These are phyloP conservation scores for Malacoraja senta DNA, from an alignment of 2,797 vertebrate genomes.

Conservation along the genomic window DNA sequence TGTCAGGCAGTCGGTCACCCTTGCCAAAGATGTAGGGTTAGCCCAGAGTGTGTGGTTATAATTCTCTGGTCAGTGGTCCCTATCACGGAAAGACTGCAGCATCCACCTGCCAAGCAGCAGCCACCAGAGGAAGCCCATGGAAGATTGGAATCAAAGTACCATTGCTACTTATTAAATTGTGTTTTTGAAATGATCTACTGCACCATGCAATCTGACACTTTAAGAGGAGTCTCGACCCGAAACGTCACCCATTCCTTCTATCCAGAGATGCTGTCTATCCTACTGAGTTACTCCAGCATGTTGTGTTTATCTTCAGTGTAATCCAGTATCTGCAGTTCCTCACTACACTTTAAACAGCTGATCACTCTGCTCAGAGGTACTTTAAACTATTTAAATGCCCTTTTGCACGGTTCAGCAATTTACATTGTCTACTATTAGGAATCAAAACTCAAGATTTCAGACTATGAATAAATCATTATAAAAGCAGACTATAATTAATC, in stretches of 20 bases:
- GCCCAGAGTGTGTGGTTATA: too few relatives aligned
- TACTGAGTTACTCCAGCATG: too few relatives aligned
- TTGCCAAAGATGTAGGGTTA: too few relatives aligned
- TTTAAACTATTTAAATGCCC: conserved; percentile 4
- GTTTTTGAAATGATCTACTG: background rate
- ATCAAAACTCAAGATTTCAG: background rate
- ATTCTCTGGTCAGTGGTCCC: too few relatives aligned
- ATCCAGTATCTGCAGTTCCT: too few relatives aligned
- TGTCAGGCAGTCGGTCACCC: too few relatives aligned
- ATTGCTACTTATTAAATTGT: background rate
- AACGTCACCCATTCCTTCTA: too few relatives aligned
- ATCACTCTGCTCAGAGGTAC: background rate
- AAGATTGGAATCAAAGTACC: background rate
- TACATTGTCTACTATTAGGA: background rate
- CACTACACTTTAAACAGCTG: background rate
- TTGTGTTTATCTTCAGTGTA: too few relatives aligned
- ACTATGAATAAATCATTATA: background rate
- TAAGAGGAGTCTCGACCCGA: background rate
- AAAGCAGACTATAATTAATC: background rate
- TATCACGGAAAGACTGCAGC: too few relatives aligned
- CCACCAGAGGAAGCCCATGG: too few relatives aligned
- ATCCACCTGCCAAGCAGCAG: too few relatives aligned
- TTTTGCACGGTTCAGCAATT: background rate
- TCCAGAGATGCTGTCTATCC: too few relatives aligned
- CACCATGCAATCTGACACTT: background rate